These are phyloP conservation scores for Aldrovandia affinis DNA, from an alignment of 2,797 vertebrate species.

Conservation along the genomic window DNA sequence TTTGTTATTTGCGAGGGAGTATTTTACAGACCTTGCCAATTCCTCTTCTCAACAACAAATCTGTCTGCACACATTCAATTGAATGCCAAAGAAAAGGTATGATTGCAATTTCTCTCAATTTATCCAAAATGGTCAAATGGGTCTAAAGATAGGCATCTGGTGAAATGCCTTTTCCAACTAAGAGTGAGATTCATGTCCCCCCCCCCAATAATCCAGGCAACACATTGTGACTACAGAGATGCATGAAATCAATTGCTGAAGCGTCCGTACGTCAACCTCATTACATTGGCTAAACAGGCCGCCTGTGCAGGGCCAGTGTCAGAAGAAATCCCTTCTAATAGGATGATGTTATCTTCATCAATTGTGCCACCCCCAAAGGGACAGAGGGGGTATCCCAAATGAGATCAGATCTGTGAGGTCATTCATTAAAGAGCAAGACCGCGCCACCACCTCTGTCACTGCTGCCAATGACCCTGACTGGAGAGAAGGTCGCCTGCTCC, in stretches of 20 bases:
- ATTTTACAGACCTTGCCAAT: background rate
- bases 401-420: slow-evolving; percentile 16
- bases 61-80: background rate
- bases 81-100: background rate
- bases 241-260: background rate
- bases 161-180: background rate
- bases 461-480: slow-evolving; percentile 40
- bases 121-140: background rate
- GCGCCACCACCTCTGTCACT: slow-evolving; percentile 31
- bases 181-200: background rate
- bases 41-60: background rate
- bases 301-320: slow-evolving; percentile 21
- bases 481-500: slow-evolving; percentile 28
- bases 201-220: background rate
- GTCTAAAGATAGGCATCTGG: background rate
- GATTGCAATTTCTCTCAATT: background rate
- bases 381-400: slow-evolving; percentile 10
- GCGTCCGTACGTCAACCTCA: slow-evolving; percentile 2
- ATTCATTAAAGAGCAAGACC: slow-evolving; percentile 23
- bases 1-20: background rate
- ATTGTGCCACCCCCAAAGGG: slow-evolving; percentile 19
- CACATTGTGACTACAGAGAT: background rate
- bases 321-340: slow-evolving; percentile 36
- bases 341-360: slow-evolving; percentile 38
- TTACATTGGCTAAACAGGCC: slow-evolving; percentile 17